Base-by-base conservation (phyloP, 1,140 invertebrate genomes). In the Drosophila sucinea region DNA sequence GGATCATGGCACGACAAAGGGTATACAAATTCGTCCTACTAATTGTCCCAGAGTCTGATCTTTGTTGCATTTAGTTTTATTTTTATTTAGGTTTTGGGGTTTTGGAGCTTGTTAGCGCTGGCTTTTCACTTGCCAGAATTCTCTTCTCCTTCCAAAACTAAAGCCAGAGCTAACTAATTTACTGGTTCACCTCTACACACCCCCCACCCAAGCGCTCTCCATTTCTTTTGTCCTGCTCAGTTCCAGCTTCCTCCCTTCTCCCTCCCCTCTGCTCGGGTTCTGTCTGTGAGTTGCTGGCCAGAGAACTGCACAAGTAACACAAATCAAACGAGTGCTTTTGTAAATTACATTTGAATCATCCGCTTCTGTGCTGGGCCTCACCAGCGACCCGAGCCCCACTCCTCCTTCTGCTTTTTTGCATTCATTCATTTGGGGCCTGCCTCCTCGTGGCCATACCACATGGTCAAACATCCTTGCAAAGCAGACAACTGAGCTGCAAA, bases 271-370 rank as follows among this genome's bases (percentile, higher is more conserved):
- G n/a, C n/a, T n/a, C 17, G 17, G 17, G 41, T 41, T n/a, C 41
- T 55, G 57, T 35, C 30, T 38, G 65, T 62, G 38, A 51, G 41
- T 29, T 5, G 51, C 35, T 35, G 41, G 1, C 8, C 41, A n/a
- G 25, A 57, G 54, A 30, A 54, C n/a, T 54, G 73, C 65, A 79
- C 70, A 70, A 79, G 82, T 83, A 86, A 87, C 83, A 86, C 83
- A 86, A 86, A 89, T 89, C 83, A 86, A 89, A 86, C 79, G 84
- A 86, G 83, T 77, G 71, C 83, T 86, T 86, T 87, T 86, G 83
- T 89, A 86, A 86, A 86, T 86, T 86, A 86, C 83, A 87, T 86
- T 86, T 86, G 83, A 86, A 87, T 86, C 89, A 86, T 86, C 79
- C 71, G 69, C 72, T 81, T 51, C 74, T 64, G 51, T 32, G 55